A percentile compares a stretch with the other conserved stretches of the same genome.
These are phyloP conservation scores for Glaucidium brasilianum DNA, from an alignment of 2,113 vertebrate species.

Conservation along the genomic window DNA sequence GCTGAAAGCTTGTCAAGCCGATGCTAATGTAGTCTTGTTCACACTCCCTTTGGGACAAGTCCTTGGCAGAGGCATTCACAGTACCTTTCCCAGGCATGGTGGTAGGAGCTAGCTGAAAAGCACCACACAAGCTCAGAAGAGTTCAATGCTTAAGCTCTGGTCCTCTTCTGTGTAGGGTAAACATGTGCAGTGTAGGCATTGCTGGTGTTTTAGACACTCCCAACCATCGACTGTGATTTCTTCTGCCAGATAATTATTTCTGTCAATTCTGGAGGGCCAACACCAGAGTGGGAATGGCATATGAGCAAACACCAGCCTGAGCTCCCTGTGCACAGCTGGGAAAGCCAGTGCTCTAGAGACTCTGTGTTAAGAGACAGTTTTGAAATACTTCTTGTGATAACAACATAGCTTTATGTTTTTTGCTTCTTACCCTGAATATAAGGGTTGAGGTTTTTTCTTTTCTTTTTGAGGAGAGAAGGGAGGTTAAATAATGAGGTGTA, in stretches of 20 bases:
- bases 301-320: neutral
- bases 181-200: neutral
- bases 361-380: neutral
- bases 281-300: neutral
- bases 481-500: neutral
- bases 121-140: neutral
- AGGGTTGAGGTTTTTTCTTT: neutral
- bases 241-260: neutral
- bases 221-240: neutral
- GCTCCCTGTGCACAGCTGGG: neutral
- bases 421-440: neutral
- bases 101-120: neutral
- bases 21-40: neutral
- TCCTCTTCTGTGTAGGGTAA: neutral
- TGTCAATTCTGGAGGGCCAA: neutral
- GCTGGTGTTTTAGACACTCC: neutral
- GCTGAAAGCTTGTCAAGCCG: neutral
- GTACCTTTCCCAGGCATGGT: neutral
- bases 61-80: neutral
- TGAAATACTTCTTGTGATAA: neutral
- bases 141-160: neutral
- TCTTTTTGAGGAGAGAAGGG: rapidly evolving
- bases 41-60: neutral
- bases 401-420: neutral
- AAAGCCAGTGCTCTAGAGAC: neutral